Evolutionary conservation across 2,113 vertebrate species (phyloP).

Genomic region (Phaethon lepturus): DNA sequence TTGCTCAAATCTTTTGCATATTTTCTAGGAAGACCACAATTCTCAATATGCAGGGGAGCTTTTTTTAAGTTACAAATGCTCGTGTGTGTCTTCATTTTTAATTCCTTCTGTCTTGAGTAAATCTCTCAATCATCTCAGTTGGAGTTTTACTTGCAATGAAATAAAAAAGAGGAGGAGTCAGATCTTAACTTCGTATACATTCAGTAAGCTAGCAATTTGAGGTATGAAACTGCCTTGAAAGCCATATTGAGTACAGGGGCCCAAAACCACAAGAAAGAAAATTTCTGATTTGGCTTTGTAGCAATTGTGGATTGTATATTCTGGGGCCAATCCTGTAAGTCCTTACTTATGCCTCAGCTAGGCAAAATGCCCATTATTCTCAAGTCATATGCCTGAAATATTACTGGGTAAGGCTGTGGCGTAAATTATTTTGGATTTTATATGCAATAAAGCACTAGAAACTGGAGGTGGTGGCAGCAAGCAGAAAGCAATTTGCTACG

Average conservation of each 20-base stretch:
- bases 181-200: not conserved
- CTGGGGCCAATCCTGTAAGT: not conserved
- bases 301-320: not conserved
- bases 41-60: not conserved
- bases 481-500: not conserved
- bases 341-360: not conserved
- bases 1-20: not conserved
- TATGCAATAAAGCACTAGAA: conserved; percentile 5
- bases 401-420: not conserved
- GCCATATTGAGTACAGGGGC: not conserved
- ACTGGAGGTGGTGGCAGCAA: conserved; percentile 27
- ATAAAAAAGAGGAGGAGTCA: not conserved
- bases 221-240: not conserved
- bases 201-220: not conserved
- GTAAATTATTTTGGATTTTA: conserved; percentile 28
- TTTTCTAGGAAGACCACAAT: not conserved
- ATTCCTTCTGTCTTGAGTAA: not conserved
- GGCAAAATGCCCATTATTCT: not conserved
- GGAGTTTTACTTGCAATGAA: not conserved
- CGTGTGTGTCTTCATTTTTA: not conserved
- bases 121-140: not conserved
- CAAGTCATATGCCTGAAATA: conserved; percentile 19
- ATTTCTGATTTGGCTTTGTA: not conserved
- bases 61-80: not conserved
- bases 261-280: not conserved